phyloP scores from a whole-genome alignment of 2,113 vertebrate species.

The Ictidomys tridecemlineatus region DNA sequence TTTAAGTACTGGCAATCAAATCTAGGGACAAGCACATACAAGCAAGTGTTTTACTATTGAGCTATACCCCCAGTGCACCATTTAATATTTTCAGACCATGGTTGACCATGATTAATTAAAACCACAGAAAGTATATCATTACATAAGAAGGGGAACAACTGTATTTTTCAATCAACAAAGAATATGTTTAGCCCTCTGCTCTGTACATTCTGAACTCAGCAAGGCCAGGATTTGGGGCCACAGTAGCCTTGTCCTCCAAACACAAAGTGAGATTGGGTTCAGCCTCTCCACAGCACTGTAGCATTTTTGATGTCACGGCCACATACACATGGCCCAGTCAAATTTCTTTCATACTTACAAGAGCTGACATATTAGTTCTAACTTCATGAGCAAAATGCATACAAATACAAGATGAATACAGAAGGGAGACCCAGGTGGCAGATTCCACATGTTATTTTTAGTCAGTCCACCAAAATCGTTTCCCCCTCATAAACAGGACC shows the following conservation, averaged over 20 bases:
- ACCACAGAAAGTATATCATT: neutral
- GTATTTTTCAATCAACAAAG: neutral
- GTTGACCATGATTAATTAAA: neutral
- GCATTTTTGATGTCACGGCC: neutral
- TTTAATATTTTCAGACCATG: neutral
- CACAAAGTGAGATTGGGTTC: neutral
- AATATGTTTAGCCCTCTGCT: neutral
- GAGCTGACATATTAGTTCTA: conserved; percentile 46
- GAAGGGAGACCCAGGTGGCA: conserved; percentile 69
- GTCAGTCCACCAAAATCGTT: conserved; percentile 67
- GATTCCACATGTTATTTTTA: conserved; percentile 73
- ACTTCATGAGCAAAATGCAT: conserved; percentile 43
- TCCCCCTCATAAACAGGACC: conserved; percentile 71
- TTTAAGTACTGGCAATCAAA: neutral
- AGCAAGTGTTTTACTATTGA: neutral
- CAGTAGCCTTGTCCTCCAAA: neutral
- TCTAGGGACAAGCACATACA: neutral
- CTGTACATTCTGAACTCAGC: neutral
- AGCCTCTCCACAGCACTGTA: neutral
- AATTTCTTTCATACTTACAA: conserved; percentile 4
- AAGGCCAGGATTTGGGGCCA: neutral
- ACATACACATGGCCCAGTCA: neutral
- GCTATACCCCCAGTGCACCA: neutral
- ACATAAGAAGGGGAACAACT: neutral
- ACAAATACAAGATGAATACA: conserved; percentile 62